Conservation (phyloP, 53 echinoderm and acorn worm genomes). For the Holothuria scabra region DNA sequence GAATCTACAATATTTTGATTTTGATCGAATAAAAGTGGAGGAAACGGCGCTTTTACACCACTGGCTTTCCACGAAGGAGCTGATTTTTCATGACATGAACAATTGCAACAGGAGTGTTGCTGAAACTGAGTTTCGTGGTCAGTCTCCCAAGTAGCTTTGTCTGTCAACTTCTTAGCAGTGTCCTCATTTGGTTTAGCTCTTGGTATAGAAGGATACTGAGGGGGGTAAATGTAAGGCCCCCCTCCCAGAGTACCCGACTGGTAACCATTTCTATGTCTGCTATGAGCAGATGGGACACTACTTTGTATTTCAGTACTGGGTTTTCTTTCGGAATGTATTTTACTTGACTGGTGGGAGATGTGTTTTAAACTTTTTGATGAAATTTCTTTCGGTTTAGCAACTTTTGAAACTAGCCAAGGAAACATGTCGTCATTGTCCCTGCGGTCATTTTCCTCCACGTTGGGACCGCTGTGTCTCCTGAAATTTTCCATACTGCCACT, state of each 20-base stretch:
- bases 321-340: no score
- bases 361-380: no score
- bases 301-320: no score
- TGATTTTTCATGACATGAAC: neutral
- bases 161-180: no score
- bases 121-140: neutral
- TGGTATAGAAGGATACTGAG: conserved; percentile 12
- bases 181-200: neutral
- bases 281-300: no score
- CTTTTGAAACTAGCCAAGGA: neutral
- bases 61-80: neutral
- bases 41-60: neutral
- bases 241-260: neutral
- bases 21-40: neutral
- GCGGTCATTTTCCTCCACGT: neutral
- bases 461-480: neutral
- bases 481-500: conserved; percentile 6
- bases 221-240: neutral
- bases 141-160: neutral
- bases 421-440: neutral
- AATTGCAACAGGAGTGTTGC: conserved; percentile 3
- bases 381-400: no score
- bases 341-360: no score
- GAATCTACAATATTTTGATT: neutral
- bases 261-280: neutral